A percentile compares a stretch with the other conserved stretches of the same genome.
These are phyloP conservation scores for Lagopus leucura DNA, from an alignment of 2,113 vertebrate genomes.

Conservation along the genomic window DNA sequence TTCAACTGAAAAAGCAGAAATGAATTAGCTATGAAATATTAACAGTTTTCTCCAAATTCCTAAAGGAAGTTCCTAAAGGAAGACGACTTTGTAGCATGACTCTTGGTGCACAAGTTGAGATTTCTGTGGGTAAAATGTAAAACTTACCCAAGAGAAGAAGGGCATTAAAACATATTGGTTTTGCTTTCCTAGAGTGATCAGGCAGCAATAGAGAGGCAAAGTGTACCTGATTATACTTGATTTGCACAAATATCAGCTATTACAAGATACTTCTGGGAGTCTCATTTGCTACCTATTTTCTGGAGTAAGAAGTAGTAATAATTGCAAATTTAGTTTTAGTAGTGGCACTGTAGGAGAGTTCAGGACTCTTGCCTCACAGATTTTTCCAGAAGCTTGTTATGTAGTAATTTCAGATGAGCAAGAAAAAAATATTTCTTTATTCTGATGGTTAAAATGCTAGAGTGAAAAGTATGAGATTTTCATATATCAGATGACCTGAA, in stretches of 20 bases:
- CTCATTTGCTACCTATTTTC: background rate
- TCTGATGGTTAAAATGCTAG: background rate
- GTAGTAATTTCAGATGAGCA: background rate
- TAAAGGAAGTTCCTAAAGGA: background rate
- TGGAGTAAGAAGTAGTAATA: background rate
- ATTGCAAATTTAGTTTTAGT: background rate
- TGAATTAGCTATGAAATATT: background rate
- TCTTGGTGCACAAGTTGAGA: background rate
- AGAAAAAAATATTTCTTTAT: background rate
- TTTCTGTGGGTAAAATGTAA: background rate
- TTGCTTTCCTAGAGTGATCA: background rate
- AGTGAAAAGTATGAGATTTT: background rate
- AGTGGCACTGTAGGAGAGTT: background rate
- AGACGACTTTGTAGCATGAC: background rate
- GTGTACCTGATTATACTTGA: background rate
- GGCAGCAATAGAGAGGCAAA: background rate
- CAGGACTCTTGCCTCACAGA: background rate
- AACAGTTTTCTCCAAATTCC: background rate
- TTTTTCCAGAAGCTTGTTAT: background rate
- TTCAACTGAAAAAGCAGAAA: background rate
- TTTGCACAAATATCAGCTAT: background rate
- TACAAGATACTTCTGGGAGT: background rate
- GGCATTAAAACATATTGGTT: background rate
- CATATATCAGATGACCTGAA: background rate
- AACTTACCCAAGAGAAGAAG: background rate